Evolutionary conservation across 2,113 vertebrate genomes (phyloP), one percentile per base, ranked within the genome.

Genomic region (Thymallus thymallus): DNA sequence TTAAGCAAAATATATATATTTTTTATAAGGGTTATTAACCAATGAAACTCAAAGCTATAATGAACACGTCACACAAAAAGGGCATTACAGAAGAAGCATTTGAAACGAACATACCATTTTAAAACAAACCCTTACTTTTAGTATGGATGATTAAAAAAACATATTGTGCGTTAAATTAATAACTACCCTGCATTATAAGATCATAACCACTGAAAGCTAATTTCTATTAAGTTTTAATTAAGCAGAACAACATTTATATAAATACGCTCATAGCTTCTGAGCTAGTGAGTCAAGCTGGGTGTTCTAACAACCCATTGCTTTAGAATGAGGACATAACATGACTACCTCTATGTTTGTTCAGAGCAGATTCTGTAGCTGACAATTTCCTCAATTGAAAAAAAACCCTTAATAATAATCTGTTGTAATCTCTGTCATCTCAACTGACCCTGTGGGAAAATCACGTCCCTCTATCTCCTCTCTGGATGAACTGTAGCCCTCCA

Each of bases 161-260:
- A 82, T 88, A 92, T 93, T 89, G 90, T 22, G 88, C 92, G 90
- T 93, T 93, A 92, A 93, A 92, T 93, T 87, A 86, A 48, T 71
- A 87, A 86, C 88, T 82, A 89, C 76, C 45, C 67, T 83, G 76
- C 89, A 87, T 85, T 83, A 88, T 89, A 89, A 83, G 76, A 70
- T 78, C 68, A 74, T 35, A 72, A 71, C 81, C 76, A 71, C 63
- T 84, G 80, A 85, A 87, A 90, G 83, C 87, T 90, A 85, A 92
- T 92, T 92, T 88, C 79, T 87, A 90, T 90, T 90, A 82, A 82
- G 72, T 69, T 85, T 76, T 85, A 93, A 94, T 94, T 91, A 88
- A 56, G 89, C 92, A 88, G 84, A 92, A 91, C 90, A 92, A 91
- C 90, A 91, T 92, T 76, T 81, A 71, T 74, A 89, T 92, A 91